Base-by-base conservation (phyloP, 2,888 invertebrate genomes). In the Gastracanthus pulcherrimus region DNA sequence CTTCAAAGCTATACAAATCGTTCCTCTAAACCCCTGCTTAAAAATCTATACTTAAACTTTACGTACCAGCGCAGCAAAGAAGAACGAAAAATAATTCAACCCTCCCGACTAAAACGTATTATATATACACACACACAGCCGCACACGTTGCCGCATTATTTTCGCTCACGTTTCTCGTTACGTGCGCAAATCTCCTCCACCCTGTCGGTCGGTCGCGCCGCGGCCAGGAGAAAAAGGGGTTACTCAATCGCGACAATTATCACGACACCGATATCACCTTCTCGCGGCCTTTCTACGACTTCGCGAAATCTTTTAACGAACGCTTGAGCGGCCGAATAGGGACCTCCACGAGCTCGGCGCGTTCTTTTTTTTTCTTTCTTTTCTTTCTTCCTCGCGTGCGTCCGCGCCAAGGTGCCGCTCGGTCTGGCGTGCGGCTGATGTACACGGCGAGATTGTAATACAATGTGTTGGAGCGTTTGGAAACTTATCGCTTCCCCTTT, bases 261-360 rank as follows among this genome's bases (percentile, higher is more conserved):
- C 62, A 76, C 70, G 70, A 80, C 80, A 80, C 48, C 69, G 70
- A 70, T 76, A 70, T 76, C 62, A 19, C 70, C 70, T 76, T 80
- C 66, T 80, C 76, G 66, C 51, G 48, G 76, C 55, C 36, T 70
- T 76, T 76, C 75, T 80, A 80, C 41, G 76, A 80, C 80, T 76
- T 80, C 80, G 51, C 38, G 69, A 72, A 64, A 41, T 79, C 66
- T 48, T 74, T 74, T 41, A 79, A 58, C 72, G 79, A 74, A 58
- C 58, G 48, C 36, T 75, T 75, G 64, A 23, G 11, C 72, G 13
- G 55, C 23, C 29, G 51, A 66, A 62, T 38, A 9, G n/a, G 31
- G 31, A 29, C 5, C 11, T 5, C 26, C 67, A 16, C 34, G 64
- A 4, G 3, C 48, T 48, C 48, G 4, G 48, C 7, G 29, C n/a